Evolutionary conservation across 2,113 vertebrate genomes (phyloP), one percentile per base, ranked within the genome.

Genomic region (Nibea coibor): DNA sequence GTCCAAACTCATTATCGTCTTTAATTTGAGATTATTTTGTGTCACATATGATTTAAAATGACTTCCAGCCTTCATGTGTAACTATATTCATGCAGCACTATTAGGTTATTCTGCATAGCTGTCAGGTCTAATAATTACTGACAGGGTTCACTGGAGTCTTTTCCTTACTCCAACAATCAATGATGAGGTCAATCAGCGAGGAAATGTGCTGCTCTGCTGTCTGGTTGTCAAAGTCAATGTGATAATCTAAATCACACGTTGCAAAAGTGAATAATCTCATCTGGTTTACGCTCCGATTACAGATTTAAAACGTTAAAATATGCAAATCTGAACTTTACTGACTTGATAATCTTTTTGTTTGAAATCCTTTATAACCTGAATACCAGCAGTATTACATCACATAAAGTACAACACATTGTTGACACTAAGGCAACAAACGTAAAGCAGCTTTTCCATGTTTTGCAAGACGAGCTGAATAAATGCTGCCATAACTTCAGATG

Each of bases 11-110:
- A 42, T 26, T 1, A 74, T n/a, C 24, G 31, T 11, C 4, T 68
- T 68, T 47, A 26, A 50, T 65, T 54, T 56, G 19, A 53, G 17
- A 22, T 63, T 28, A 54, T 65, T 42, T 78, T 61, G 4, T 58
- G 9, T 2, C 4, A 16, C 2, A 12, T 26, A 39, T 67, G 1
- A 42, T 1, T 58, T 12, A 0, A 24, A 17, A 1, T 48, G 6
- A 65, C n/a, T 6, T 9, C 9, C 16, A 26, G 35, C 17, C 72
- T 62, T 61, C 11, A 43, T 26, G 9, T 62, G 31, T 35, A 22
- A 26, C 15, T 28, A 59, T 31, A 26, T 35, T 43, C 10, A 65
- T 4, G 0, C 20, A 53, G 22, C 9, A 10, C 4, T 22, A 9
- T 50, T 8, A 17, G n/a, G 17, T 51, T 28, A 50, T 58, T 64